These are phyloP conservation scores for Ditylenchus weischeri DNA, from an alignment of 2,888 invertebrate genomes.

Conservation along the genomic window DNA sequence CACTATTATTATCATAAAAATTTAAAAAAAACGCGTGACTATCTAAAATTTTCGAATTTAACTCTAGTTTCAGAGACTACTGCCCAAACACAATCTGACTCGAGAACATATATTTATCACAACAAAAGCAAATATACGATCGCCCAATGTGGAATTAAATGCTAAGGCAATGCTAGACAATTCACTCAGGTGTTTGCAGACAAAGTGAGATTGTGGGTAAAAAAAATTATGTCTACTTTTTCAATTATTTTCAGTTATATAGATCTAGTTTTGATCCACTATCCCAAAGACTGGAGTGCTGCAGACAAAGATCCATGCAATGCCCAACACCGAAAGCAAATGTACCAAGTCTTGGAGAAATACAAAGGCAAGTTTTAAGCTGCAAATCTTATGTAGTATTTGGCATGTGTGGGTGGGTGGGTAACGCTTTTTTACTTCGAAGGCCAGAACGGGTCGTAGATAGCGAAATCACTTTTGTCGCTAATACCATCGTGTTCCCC, in stretches of 20 bases:
- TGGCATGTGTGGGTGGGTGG: too few relatives aligned
- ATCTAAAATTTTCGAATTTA: conserved; percentile 1
- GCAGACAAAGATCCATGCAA: conserved; percentile 63
- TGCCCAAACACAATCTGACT: conserved; percentile 61
- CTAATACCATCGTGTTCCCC: too few relatives aligned
- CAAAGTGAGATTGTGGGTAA: conserved; percentile 14
- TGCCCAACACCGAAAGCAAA: conserved; percentile 66
- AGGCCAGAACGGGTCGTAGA: too few relatives aligned
- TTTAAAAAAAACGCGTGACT: not conserved
- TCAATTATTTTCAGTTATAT: conserved; percentile 40
- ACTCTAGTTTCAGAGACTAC: conserved; percentile 23
- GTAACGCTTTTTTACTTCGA: too few relatives aligned
- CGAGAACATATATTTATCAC: conserved; percentile 76
- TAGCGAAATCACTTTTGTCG: too few relatives aligned
- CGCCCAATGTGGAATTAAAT: conserved; percentile 32
- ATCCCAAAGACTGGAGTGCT: conserved; percentile 70
- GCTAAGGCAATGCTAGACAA: conserved; percentile 41
- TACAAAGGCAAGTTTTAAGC: conserved; percentile 60
- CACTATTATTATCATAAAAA: not conserved
- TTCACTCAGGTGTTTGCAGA: conserved; percentile 39
- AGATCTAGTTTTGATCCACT: conserved; percentile 69
- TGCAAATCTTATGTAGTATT: too few relatives aligned
- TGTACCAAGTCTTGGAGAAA: conserved; percentile 71
- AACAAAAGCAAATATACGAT: conserved; percentile 67
- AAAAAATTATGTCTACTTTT: not conserved